Percentiles rank a stretch among this genome's conserved stretches.
phyloP scores from a whole-genome alignment of 2,888 invertebrate genomes.

The Sminthurides aquaticus region DNA sequence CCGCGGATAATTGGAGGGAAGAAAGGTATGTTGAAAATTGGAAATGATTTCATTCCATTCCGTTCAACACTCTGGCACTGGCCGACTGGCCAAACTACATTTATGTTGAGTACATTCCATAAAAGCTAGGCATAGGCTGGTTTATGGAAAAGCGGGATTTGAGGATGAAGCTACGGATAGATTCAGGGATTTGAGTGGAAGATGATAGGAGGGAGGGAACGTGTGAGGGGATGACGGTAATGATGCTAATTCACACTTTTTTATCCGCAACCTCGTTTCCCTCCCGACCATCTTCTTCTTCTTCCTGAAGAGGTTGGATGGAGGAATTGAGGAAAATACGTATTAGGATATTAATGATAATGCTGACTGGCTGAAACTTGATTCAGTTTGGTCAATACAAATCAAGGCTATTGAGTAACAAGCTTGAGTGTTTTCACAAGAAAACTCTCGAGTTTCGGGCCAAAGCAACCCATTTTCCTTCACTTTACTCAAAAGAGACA shows the following conservation, averaged over 20 bases:
- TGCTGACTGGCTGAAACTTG: background rate
- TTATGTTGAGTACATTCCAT: too few species aligned
- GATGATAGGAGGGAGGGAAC: background rate
- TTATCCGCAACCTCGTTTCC: background rate
- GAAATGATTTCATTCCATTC: background rate
- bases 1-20: background rate
- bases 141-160: too few species aligned
- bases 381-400: background rate
- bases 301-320: too few species aligned
- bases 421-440: background rate
- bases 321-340: too few species aligned
- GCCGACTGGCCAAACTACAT: too few species aligned
- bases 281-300: background rate
- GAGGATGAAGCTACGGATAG: too few species aligned
- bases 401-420: background rate
- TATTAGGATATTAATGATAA: background rate
- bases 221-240: background rate
- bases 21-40: background rate
- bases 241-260: background rate
- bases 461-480: too few species aligned
- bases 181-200: background rate
- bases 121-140: too few species aligned
- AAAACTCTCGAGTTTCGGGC: too few species aligned
- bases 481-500: too few species aligned
- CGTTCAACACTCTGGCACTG: background rate